Evolutionary conservation across 2,888 invertebrate genomes (phyloP).

Genomic region (Masnerella sp.): DNA sequence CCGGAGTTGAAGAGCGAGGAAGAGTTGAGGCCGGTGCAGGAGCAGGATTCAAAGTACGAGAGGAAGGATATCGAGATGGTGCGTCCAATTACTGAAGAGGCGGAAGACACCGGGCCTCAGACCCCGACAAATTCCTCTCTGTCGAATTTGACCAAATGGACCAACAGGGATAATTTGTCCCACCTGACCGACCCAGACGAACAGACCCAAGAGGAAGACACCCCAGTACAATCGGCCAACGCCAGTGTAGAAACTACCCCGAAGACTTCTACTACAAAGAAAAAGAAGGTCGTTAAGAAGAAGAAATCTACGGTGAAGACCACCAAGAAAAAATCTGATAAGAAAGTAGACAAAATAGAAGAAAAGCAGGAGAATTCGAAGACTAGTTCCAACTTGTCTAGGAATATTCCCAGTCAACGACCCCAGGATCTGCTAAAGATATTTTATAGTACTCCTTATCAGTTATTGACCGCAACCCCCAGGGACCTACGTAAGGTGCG

Average conservation of each 20-base stretch:
- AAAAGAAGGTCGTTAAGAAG: conserved; percentile 69
- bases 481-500: conserved; percentile 74
- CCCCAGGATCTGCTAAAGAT: conserved; percentile 73
- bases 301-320: conserved; percentile 70
- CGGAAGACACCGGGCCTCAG: conserved; percentile 64
- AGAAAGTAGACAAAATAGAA: conserved; percentile 45
- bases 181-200: conserved; percentile 65
- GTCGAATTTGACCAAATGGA: conserved; percentile 70
- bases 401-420: conserved; percentile 68
- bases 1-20: neutral
- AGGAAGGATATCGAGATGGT: conserved; percentile 31
- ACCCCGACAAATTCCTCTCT: conserved; percentile 68
- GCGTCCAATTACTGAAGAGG: conserved; percentile 51
- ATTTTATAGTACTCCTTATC: conserved; percentile 75
- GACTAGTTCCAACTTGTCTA: conserved; percentile 60
- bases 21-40: neutral
- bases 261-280: conserved; percentile 66
- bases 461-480: conserved; percentile 74
- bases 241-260: conserved; percentile 63
- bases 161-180: conserved; percentile 69
- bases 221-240: conserved; percentile 53
- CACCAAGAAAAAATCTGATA: conserved; percentile 42
- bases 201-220: conserved; percentile 44
- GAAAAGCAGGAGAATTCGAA: conserved; percentile 70
- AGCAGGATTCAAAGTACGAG: neutral